Conservation (phyloP, 2,113 vertebrate genomes). For the Erythrolamprus reginae region DNA sequence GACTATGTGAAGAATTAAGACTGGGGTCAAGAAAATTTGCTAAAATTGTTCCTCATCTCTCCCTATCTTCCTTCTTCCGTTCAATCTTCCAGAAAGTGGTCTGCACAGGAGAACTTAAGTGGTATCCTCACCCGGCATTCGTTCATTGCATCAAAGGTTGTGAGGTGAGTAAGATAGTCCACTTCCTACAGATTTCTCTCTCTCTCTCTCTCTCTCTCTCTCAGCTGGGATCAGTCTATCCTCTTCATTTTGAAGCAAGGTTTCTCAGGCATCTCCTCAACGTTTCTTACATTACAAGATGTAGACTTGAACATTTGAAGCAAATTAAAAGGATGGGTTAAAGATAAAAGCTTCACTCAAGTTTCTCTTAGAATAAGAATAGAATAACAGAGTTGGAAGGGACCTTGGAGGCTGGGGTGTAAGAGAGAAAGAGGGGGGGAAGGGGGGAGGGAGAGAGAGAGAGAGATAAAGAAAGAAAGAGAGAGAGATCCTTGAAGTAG, state of each 20-base stretch:
- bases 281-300: no score
- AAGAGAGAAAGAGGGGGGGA: not conserved
- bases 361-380: no score
- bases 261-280: no score
- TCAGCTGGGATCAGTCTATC: no score
- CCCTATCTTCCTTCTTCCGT: constrained; percentile 35
- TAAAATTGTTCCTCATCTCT: constrained; percentile 38
- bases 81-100: constrained; percentile 78
- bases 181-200: not conserved
- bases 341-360: no score
- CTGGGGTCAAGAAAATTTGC: not conserved
- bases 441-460: not conserved
- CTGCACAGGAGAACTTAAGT: constrained; percentile 91
- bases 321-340: no score
- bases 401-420: no score
- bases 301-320: no score
- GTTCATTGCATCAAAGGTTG: constrained; percentile 96
- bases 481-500: not conserved
- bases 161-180: constrained; percentile 74
- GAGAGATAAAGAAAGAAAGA: not conserved
- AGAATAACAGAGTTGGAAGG: no score
- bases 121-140: constrained; percentile 88
- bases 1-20: not conserved
- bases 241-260: no score
- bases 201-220: not conserved